Conservation (phyloP, 2,113 vertebrate species). For the Brachyhypopomus gauderio region DNA sequence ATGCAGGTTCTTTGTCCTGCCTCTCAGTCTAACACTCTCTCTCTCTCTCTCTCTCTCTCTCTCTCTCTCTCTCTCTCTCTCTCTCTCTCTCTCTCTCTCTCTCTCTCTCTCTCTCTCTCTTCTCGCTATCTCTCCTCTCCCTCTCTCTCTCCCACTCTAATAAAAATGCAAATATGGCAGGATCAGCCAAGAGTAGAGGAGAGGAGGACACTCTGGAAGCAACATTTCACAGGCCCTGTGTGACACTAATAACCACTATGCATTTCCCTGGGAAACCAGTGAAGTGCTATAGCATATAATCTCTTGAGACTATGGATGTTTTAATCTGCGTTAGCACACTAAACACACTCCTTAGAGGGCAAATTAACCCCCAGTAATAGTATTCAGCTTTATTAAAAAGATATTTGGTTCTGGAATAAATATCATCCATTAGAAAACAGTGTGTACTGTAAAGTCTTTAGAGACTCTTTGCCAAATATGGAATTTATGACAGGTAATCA, state of each 20-base stretch:
- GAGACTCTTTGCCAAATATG: background rate
- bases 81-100: slow-evolving; percentile 40
- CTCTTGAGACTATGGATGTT: slow-evolving; percentile 71
- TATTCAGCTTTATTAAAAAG: slow-evolving; percentile 19
- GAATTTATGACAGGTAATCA: slow-evolving; percentile 15
- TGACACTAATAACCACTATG: slow-evolving; percentile 73
- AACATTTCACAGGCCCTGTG: slow-evolving; percentile 62
- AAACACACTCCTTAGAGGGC: slow-evolving; percentile 36
- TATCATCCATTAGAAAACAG: slow-evolving; percentile 6
- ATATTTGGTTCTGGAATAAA: background rate
- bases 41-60: slow-evolving; percentile 58
- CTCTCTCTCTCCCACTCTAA: slow-evolving; percentile 64
- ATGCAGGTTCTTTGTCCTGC: slow-evolving; percentile 35
- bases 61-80: slow-evolving; percentile 56
- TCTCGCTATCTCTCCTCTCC: slow-evolving; percentile 42
- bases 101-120: slow-evolving; percentile 49
- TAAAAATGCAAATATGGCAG: slow-evolving; percentile 81
- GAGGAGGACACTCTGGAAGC: slow-evolving; percentile 67
- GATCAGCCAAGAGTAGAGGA: slow-evolving; percentile 62
- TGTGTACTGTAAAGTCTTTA: background rate
- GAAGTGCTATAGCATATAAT: slow-evolving; percentile 73
- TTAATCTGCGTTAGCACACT: slow-evolving; percentile 63
- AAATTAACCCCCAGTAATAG: slow-evolving; percentile 18
- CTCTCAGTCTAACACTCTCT: slow-evolving; percentile 50
- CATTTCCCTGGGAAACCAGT: slow-evolving; percentile 75